Evolutionary conservation across 2,113 vertebrate species (phyloP), one percentile per base, ranked within the genome.

Genomic region (Raja brachyura): DNA sequence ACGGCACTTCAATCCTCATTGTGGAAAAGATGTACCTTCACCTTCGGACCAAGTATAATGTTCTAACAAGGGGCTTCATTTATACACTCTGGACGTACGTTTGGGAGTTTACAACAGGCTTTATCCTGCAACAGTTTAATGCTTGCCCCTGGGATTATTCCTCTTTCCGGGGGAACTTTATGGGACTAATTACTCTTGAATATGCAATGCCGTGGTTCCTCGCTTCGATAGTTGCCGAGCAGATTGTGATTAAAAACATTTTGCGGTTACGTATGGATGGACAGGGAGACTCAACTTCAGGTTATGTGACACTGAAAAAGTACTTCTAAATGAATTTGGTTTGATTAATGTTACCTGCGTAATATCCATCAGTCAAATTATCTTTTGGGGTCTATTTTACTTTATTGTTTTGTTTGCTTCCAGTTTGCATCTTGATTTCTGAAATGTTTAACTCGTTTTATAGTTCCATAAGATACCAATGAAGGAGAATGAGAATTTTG

Each of bases 81-180:
- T 96, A 97, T 94, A 96, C 95, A 1, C 2, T 94, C 85, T 95
- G 96, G 94, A 97, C 96, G 88, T 97, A 97, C 94, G 0, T 94
- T 0, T 97, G 96, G 96, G 97, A 97, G 95, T 96, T 97, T 93
- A 94, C 94, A 94, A 96, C 96, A 94, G 97, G 97, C 0, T 93
- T 93, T 2, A 94, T 94, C 18, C 95, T 97, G 39, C 94, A 93
- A 22, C 93, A 95, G 90, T 85, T 96, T 76, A 94, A 94, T 74
- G 96, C 96, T 59, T 97, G 97, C 94, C 97, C 97, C 7, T 97
- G 97, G 96, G 96, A 97, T 93, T 97, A 97, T 93, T 97, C 97
- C 0, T 94, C 93, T 18, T 95, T 95, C 66, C 94, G 74, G 39
- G 96, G 95, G 93, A 96, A 96, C 94, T 93, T 97, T 54, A 78